Evolutionary conservation across 2,888 invertebrate genomes (phyloP).

Genomic region (Stenolophus ochropezus): DNA sequence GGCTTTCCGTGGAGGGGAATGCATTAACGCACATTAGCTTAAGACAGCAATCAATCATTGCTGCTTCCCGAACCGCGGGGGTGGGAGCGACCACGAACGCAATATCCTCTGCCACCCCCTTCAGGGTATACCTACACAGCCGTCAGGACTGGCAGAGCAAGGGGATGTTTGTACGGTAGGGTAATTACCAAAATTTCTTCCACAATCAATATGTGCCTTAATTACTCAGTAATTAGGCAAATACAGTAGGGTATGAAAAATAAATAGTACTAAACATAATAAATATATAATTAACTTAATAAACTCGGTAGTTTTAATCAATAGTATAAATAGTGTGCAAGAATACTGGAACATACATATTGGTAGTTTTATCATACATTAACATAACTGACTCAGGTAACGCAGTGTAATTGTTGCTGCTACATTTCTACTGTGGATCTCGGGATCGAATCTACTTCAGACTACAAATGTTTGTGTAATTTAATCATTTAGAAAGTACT

Average conservation of each 20-base stretch:
- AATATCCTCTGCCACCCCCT: conserved; percentile 12
- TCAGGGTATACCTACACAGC: background rate
- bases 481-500: no score
- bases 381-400: no score
- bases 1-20: conserved; percentile 13
- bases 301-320: background rate
- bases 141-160: background rate
- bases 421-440: no score
- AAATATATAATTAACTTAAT: background rate
- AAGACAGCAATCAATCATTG: conserved; percentile 58
- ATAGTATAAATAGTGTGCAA: no score
- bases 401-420: no score
- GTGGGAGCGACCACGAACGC: conserved; percentile 22
- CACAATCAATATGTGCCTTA: background rate
- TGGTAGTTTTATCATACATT: no score
- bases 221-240: background rate
- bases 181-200: conserved; percentile 1
- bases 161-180: background rate
- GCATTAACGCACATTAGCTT: conserved; percentile 58
- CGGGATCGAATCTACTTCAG: no score
- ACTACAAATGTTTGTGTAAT: no score
- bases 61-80: conserved; percentile 33
- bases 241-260: background rate
- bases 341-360: no score
- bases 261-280: background rate